phyloP scores from a whole-genome alignment of 2,797 vertebrate genomes.

The Sylvilagus floridanus region DNA sequence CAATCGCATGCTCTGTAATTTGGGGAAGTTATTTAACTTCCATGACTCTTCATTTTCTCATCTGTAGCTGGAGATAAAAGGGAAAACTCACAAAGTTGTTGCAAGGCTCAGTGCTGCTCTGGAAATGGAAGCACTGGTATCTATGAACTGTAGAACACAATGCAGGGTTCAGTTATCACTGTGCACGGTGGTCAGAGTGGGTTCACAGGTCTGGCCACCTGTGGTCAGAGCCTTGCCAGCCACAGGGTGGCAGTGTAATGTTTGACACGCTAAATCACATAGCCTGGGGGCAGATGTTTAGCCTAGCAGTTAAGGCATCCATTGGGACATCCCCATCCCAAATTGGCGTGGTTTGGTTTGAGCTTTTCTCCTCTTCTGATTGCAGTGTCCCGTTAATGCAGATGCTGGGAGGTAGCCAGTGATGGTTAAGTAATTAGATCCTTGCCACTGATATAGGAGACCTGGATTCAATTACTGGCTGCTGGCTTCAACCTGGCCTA shows the following conservation, averaged over 20 bases:
- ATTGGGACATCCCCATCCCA: no score
- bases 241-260: background rate
- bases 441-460: no score
- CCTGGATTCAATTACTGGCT: no score
- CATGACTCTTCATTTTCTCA: background rate
- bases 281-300: no score
- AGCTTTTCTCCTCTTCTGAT: no score
- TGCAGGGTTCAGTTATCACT: background rate
- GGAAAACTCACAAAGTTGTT: background rate
- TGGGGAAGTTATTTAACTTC: background rate
- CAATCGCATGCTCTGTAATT: background rate
- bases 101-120: background rate
- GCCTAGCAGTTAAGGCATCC: no score
- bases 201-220: background rate
- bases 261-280: background rate
- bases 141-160: background rate
- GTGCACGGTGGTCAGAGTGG: rapidly evolving
- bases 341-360: no score
- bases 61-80: background rate
- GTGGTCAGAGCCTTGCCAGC: background rate
- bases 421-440: no score
- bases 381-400: no score
- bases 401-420: no score
- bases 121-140: background rate
- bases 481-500: no score